Conservation (phyloP, 2,113 vertebrate genomes). For the Todiramphus saurophagus region DNA sequence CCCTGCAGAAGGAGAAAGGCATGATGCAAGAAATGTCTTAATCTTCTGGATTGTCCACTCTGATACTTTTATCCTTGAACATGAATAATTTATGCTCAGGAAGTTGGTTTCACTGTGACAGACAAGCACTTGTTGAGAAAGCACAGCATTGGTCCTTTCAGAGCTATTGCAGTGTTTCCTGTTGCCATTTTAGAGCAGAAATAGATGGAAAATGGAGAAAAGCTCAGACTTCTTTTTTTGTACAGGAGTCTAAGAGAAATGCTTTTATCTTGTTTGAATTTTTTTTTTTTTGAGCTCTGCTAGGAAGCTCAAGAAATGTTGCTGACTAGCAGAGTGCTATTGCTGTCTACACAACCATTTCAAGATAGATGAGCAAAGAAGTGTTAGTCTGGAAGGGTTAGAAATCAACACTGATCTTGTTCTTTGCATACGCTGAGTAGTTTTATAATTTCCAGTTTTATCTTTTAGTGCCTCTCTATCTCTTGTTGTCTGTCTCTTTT, state of each 20-base stretch:
- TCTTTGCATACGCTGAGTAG: background rate
- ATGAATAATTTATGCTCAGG: conserved; percentile 44
- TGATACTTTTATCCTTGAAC: conserved; percentile 30
- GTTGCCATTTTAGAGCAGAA: background rate
- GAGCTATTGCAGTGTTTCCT: background rate
- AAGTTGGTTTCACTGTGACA: conserved; percentile 23
- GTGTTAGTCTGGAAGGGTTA: background rate
- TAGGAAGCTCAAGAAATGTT: background rate
- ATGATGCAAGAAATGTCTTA: background rate
- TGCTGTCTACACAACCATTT: background rate
- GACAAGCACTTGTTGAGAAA: conserved; percentile 16
- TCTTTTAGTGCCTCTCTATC: background rate
- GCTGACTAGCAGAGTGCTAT: background rate
- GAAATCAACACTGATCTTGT: background rate
- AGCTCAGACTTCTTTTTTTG: background rate
- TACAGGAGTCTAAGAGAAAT: background rate
- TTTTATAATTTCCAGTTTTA: background rate
- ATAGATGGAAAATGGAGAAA: background rate
- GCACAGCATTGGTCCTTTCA: background rate
- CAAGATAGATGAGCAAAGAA: background rate
- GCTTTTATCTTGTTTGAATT: background rate
- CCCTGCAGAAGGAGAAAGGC: background rate
- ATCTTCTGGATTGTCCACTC: conserved; percentile 12
- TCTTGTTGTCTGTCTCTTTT: background rate
- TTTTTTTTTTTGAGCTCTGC: background rate